Conservation (phyloP, 2,797 vertebrate genomes). For the Lacerta viridis region DNA sequence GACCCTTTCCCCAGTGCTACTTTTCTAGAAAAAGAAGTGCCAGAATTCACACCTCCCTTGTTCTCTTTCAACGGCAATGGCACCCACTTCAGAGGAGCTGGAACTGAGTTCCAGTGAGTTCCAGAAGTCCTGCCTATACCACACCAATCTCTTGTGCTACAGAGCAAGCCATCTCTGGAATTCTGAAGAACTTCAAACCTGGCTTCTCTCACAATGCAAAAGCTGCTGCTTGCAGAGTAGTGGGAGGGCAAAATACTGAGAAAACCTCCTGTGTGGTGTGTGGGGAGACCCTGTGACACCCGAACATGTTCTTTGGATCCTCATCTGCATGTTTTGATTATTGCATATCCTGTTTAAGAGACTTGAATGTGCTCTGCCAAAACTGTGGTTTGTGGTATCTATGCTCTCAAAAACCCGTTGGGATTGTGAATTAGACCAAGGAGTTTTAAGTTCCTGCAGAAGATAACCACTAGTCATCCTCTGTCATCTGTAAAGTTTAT, state of each 20-base stretch:
- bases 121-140: too few species aligned
- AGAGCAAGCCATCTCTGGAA: neutral
- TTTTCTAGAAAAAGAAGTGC: too few species aligned
- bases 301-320: neutral
- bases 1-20: neutral
- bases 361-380: neutral
- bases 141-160: neutral
- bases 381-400: constrained; percentile 2
- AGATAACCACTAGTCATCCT: neutral
- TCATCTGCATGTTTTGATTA: neutral
- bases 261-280: neutral
- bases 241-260: neutral
- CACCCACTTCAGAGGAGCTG: too few species aligned
- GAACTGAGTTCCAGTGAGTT: too few species aligned
- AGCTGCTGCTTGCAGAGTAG: neutral
- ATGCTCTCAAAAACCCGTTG: neutral
- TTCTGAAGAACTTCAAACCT: neutral
- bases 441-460: neutral
- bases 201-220: neutral
- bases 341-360: neutral
- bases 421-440: constrained; percentile 10
- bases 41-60: too few species aligned
- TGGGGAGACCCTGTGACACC: neutral
- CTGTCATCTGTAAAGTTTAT: neutral
- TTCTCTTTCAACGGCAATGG: too few species aligned